Evolutionary conservation across 1,140 invertebrate species (phyloP), one percentile per base, ranked within the genome.

Genomic region (Drosophila suzukii): DNA sequence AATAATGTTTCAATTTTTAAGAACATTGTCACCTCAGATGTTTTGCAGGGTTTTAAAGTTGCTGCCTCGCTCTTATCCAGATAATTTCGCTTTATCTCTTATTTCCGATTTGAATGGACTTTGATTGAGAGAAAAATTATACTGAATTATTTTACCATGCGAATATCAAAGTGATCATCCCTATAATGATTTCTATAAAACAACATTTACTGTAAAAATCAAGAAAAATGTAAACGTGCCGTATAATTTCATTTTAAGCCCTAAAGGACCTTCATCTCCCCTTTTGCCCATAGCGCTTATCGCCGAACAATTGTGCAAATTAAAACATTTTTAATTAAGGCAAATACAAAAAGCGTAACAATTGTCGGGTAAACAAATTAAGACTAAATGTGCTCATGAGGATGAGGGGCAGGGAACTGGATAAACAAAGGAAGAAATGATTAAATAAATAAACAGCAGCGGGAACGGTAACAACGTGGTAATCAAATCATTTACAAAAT

Each of bases 401-500:
- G 56, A 54, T 32, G 17, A 12, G 17, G 60, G 43, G 30, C n/a
- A 15, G 12, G 17, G 60, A 43, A 15, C 49, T 36, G 51, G 27
- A 67, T 47, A 74, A 75, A 58, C 63, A 65, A 71, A 61, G 36
- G 32, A 32, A 75, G 49, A 75, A 51, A 58, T 41, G 41, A 68
- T 57, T 66, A 70, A 43, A 53, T 49, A 73, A 74, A 59, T 47
- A 46, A 85, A 75, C 61, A 62, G 70, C 51, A 59, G 55, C 51
- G 30, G 43, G 38, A 38, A 38, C 49, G 66, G 62, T 36, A 77
- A 78, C 58, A 84, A 65, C 68, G 56, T 77, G 78, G 74, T 82
- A 86, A 86, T 86, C 83, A 86, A 88, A 88, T 88, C 79, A 88
- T 86, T 86, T 82, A 65, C 71, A 70, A 82, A 86, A 83, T 88